phyloP scores from a whole-genome alignment of 2,113 vertebrate genomes.

The Equus quagga region DNA sequence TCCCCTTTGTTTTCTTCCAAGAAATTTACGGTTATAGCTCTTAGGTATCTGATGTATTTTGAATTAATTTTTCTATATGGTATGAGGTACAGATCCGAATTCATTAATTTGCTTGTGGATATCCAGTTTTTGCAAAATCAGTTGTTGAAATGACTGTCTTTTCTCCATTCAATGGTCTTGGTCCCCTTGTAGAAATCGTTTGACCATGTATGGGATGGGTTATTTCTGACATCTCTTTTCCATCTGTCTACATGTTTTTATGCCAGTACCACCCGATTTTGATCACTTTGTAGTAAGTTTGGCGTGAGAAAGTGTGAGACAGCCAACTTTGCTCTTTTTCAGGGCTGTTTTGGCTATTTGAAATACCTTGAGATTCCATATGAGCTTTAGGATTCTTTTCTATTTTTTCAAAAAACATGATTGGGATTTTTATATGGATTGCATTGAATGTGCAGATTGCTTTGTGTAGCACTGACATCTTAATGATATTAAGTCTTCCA shows the following conservation, averaged over 20 bases:
- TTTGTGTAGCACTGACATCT: not conserved
- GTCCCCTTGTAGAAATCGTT: not conserved
- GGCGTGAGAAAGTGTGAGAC: not conserved
- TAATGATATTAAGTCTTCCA: not conserved
- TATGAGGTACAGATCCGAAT: not conserved
- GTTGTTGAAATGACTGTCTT: not conserved
- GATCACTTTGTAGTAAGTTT: not conserved
- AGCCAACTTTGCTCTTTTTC: not conserved
- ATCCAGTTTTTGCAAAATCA: not conserved
- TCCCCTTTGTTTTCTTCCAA: not conserved
- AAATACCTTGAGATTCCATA: rapidly evolving
- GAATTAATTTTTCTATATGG: not conserved
- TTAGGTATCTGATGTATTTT: not conserved
- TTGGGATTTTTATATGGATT: not conserved
- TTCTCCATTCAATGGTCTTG: not conserved
- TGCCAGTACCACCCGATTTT: not conserved
- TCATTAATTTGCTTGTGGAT: not conserved
- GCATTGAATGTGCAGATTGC: not conserved
- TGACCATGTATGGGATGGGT: not conserved
- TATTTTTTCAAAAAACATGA: not conserved
- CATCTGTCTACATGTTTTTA: not conserved
- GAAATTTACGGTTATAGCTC: not conserved
- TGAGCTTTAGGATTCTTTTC: not conserved
- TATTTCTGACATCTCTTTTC: not conserved
- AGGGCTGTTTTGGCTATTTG: not conserved